Evolutionary conservation across 2,888 invertebrate genomes (phyloP).

Genomic region (Cephus nigrinus): DNA sequence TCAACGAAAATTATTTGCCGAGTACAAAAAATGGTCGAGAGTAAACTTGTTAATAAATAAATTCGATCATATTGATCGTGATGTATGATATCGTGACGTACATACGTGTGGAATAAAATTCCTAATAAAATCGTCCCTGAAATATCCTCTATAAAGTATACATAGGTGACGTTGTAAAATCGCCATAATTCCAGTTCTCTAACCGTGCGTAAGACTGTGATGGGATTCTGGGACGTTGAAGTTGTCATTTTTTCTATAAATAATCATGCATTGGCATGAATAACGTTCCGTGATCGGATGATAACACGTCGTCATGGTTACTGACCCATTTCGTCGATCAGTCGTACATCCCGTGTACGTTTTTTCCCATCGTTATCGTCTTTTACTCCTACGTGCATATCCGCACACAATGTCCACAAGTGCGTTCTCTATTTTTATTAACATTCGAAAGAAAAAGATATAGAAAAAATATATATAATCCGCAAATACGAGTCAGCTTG

Average conservation of each 20-base stretch:
- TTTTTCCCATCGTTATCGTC: neutral
- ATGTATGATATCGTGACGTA: neutral
- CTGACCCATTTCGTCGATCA: neutral
- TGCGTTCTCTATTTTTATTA: neutral
- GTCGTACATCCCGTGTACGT: neutral
- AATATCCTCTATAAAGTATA: neutral
- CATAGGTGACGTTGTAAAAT: neutral
- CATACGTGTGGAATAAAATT: neutral
- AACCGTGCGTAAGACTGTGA: neutral
- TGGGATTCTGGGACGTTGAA: neutral
- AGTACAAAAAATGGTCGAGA: neutral
- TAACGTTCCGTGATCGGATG: neutral
- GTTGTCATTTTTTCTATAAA: neutral
- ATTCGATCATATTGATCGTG: neutral
- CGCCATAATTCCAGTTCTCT: neutral
- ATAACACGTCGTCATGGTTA: neutral
- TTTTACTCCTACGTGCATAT: neutral
- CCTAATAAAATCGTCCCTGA: neutral
- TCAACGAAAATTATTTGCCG: neutral
- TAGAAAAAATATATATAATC: neutral
- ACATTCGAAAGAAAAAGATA: neutral
- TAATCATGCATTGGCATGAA: neutral
- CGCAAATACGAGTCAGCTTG: neutral
- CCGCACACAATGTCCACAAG: neutral
- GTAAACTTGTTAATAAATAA: neutral